Evolutionary conservation across 2,113 vertebrate genomes (phyloP), one percentile per base, ranked within the genome.

Genomic region (Tupaia tana): DNA sequence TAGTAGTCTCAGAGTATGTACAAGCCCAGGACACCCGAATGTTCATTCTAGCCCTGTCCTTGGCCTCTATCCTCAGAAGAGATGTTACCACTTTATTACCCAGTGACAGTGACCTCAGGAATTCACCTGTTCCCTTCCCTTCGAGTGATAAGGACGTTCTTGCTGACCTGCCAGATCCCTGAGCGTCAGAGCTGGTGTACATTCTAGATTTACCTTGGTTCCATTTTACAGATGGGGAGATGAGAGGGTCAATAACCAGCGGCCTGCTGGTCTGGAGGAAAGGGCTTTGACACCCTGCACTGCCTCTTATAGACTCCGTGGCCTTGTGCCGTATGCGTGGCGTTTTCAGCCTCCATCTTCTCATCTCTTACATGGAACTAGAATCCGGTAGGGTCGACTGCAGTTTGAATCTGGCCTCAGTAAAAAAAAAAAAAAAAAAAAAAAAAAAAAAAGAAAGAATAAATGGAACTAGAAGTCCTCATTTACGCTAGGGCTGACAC

Each of bases 51-150:
- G 19, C 4, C 14, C 67, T 58, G 7, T 71, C 73, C 56, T 34
- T 8, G n/a, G 75, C 7, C 24, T 90, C 54, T 25, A 4, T 80
- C 91, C 67, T 95, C 20, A 1, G 24, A 75, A 88, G 83, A 89
- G 34, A n/a, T 9, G 27, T 14, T 43, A 16, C 14, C 61, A 81
- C 29, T n/a, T 34, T 81, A 12, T 66, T 8, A 70, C 29, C 18
- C 34, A 19, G 12, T 25, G 74, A 75, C 59, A 29, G 70, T 31
- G 52, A 59, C 78, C 19, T 86, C 52, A 86, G 82, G 59, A 85
- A 80, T 92, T 78, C 79, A 74, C 18, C 43, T 19, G 27, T 87
- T 58, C 18, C 56, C 94, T 63, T 96, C n/a, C 81, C 78, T 54
- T 78, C 74, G 92, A 73, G 78, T 69, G 63, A 63, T 6, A 31